Evolutionary conservation across 1,140 invertebrate genomes (phyloP).

Genomic region (Magallana gigas): DNA sequence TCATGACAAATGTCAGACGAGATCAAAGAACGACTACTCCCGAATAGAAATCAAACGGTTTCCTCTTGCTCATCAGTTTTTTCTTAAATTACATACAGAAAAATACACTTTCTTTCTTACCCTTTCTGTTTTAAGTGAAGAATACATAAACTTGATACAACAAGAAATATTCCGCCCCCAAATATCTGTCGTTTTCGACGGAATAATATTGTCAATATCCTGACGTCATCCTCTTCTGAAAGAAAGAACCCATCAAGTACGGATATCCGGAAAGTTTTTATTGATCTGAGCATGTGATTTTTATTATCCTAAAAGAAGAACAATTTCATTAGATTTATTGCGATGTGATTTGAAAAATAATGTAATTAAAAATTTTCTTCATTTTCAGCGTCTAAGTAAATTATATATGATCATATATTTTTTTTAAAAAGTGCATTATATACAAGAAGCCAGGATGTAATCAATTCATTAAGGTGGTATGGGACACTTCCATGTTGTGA

Average conservation of each 20-base stretch:
- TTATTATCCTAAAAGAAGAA: too few species aligned
- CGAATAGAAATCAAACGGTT: neutral
- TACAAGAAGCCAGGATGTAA: too few species aligned
- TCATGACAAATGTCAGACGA: neutral
- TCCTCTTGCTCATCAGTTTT: neutral
- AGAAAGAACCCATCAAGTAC: neutral
- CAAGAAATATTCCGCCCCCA: conserved; percentile 14
- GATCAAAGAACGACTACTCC: conserved; percentile 10
- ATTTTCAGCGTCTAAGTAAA: too few species aligned
- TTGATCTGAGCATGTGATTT: too few species aligned
- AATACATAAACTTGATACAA: neutral
- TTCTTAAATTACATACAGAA: too few species aligned
- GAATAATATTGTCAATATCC: conserved; percentile 14
- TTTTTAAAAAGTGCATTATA: too few species aligned
- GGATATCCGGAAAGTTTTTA: neutral
- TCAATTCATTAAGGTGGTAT: too few species aligned
- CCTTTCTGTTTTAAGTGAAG: neutral
- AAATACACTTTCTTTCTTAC: neutral
- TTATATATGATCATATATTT: too few species aligned
- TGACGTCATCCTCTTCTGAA: neutral
- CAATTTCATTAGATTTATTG: too few species aligned
- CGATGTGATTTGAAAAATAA: too few species aligned
- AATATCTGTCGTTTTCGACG: neutral
- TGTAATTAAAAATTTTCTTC: too few species aligned
- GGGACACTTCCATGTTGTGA: too few species aligned